Base-by-base conservation (phyloP, 1,140 invertebrate genomes). In the Leptinotarsa texana region DNA sequence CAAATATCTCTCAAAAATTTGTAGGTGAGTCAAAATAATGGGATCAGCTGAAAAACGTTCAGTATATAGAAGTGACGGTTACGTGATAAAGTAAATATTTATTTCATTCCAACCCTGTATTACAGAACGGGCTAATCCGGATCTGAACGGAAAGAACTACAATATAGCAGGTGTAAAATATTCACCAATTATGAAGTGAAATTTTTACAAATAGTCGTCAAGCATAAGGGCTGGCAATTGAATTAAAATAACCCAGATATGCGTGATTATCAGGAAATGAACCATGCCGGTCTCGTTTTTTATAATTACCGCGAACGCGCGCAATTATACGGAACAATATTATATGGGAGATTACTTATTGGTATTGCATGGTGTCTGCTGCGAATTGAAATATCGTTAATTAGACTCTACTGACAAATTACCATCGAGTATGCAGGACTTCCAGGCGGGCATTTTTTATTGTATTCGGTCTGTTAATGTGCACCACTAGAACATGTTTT, bases 201-300 rank as follows among this genome's bases (percentile, higher is more conserved):
- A 57, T 57, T 57, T 57, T 57, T 57, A 11, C 51, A 57, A 57
- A 57, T 57, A 57, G 15, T 15, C 51, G 51, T n/a, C 51, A n/a
- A 57, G 15, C 51, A 57, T 57, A 57, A 57, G 51, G 51, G 51
- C 51, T 57, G 51, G 51, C 51, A 57, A 57, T 57, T 57, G 51
- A 57, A 57, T 57, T 57, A 57, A 57, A 57, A 57, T 57, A 57
- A 57, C 51, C 51, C 51, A 57, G 51, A 57, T 57, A 57, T 57
- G 51, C 51, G 51, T 57, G 51, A 57, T 57, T 57, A 57, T 57
- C 51, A 57, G 51, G 51, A 57, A 57, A 57, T 57, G 51, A 57
- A 57, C 15, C 51, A 57, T 57, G 51, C 51, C 51, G 51, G 51
- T 57, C 15, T 13, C n/a, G 51, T 57, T 57, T n/a, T 57, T 18